phyloP scores from a whole-genome alignment of 1,140 invertebrate species.

The Brachionus koreanus region DNA sequence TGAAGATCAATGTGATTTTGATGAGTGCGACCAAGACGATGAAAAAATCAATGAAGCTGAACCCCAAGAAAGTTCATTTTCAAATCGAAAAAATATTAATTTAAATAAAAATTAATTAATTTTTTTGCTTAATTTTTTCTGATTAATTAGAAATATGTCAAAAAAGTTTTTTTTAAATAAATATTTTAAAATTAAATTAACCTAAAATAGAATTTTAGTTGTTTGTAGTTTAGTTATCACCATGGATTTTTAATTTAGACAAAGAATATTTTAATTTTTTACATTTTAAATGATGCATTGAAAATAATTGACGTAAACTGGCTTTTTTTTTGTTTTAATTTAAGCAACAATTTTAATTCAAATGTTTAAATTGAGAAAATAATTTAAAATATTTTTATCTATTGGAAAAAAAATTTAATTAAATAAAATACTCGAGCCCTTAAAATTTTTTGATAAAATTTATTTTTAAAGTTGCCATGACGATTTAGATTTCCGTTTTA shows the following conservation, averaged over 20 bases:
- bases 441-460: too few relatives aligned
- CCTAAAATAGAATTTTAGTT: background rate
- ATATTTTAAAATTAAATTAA: background rate
- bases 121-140: background rate
- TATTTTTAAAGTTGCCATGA: too few relatives aligned
- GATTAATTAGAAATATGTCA: background rate
- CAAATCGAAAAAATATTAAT: background rate
- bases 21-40: constrained; percentile 49
- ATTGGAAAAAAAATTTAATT: background rate
- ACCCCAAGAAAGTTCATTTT: background rate
- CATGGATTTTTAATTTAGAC: too few relatives aligned
- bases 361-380: too few relatives aligned
- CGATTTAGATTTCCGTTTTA: too few relatives aligned
- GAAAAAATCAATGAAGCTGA: constrained; percentile 17
- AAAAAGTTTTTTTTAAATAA: background rate
- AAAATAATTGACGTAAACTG: too few relatives aligned
- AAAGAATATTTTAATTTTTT: too few relatives aligned
- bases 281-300: too few relatives aligned
- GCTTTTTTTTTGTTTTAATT: too few relatives aligned
- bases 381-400: background rate
- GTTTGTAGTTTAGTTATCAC: background rate
- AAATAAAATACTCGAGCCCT: too few relatives aligned
- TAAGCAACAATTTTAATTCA: too few relatives aligned
- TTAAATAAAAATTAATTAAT: background rate
- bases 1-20: constrained; percentile 50